These are phyloP conservation scores for Priocnemis perturbator DNA, from an alignment of 2,888 invertebrate genomes.

Conservation along the genomic window DNA sequence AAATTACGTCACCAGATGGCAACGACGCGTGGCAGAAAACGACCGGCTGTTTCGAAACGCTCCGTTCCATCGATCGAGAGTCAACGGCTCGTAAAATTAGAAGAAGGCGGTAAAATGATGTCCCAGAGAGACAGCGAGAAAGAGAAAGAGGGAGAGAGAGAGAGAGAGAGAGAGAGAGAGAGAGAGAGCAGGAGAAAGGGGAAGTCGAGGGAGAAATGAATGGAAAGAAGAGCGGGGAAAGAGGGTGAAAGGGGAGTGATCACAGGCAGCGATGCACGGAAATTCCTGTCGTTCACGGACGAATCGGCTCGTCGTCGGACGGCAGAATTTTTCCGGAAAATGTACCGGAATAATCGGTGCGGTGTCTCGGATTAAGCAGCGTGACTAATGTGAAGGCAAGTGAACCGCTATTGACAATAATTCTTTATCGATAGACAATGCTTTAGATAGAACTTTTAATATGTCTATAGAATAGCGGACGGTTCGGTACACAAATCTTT, in stretches of 20 bases:
- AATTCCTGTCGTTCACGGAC: constrained; percentile 23
- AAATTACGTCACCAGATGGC: constrained; percentile 56
- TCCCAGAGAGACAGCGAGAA: not conserved
- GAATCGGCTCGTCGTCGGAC: not conserved
- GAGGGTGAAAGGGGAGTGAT: constrained; percentile 18
- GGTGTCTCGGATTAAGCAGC: not conserved
- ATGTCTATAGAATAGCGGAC: too few species aligned
- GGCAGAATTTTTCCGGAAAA: constrained; percentile 14
- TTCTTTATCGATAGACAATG: not conserved
- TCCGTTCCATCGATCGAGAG: constrained; percentile 69
- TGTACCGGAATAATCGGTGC: not conserved
- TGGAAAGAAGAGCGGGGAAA: not conserved
- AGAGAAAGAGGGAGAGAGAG: not conserved
- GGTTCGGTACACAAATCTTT: too few species aligned
- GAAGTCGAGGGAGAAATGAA: not conserved
- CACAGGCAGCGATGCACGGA: constrained; percentile 21
- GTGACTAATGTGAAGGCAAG: too few species aligned
- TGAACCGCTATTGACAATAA: too few species aligned
- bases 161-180: not conserved
- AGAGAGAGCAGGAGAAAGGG: not conserved
- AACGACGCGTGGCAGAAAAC: constrained; percentile 62
- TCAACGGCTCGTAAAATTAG: constrained; percentile 75
- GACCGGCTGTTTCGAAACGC: constrained; percentile 58
- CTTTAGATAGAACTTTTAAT: not conserved
- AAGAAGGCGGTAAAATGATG: constrained; percentile 59